A percentile compares a stretch with the other conserved stretches of the same genome.
These are phyloP conservation scores for Scleropages formosus DNA, from an alignment of 2,797 vertebrate genomes.

Conservation along the genomic window DNA sequence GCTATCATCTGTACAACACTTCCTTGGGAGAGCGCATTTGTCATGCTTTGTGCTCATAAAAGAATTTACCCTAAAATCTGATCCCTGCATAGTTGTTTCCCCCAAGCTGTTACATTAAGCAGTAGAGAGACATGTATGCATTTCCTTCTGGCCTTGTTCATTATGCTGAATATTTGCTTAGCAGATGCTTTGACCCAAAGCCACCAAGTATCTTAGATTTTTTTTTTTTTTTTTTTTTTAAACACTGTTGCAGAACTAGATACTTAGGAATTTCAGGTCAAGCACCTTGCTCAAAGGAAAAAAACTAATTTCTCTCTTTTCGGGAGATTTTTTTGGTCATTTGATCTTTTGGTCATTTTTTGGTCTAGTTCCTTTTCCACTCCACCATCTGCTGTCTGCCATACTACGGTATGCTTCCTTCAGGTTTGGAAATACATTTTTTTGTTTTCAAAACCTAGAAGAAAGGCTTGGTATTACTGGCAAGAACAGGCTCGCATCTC, in stretches of 20 bases:
- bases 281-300: slow-evolving; percentile 1
- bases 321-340: too few species aligned
- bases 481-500: too few species aligned
- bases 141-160: neutral
- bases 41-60: slow-evolving; percentile 13
- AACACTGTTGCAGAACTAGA: neutral
- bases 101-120: neutral
- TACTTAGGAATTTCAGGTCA: neutral
- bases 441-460: neutral
- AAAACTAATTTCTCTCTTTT: neutral
- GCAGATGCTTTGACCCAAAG: neutral
- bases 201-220: neutral
- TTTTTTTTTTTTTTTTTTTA: neutral
- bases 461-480: neutral
- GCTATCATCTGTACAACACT: slow-evolving; percentile 9
- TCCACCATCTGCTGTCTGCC: neutral
- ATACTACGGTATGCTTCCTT: neutral
- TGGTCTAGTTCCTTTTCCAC: too few species aligned
- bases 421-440: neutral
- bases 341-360: too few species aligned
- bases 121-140: neutral
- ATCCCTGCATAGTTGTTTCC: slow-evolving; percentile 15
- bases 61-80: neutral
- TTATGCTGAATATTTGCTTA: slow-evolving; percentile 6
- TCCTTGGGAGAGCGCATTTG: neutral